Percentiles rank a stretch among this genome's conserved stretches.
These are phyloP conservation scores for Neria commutata DNA, from an alignment of 2,888 invertebrate genomes.

Conservation along the genomic window DNA sequence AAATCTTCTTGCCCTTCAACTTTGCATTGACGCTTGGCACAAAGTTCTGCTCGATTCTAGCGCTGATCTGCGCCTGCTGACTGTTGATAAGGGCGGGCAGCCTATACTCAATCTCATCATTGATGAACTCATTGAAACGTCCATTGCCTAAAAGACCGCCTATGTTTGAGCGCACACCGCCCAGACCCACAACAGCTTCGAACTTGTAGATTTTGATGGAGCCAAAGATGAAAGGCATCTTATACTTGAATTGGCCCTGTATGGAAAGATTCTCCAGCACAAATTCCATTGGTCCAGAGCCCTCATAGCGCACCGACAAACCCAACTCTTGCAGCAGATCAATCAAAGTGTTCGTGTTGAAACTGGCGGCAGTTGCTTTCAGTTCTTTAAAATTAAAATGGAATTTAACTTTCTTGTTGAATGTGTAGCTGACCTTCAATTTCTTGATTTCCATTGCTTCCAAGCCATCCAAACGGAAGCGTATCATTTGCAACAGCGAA, in stretches of 20 bases:
- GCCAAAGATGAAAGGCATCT: slow-evolving; percentile 51
- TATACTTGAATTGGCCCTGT: slow-evolving; percentile 54
- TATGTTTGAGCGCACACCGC: slow-evolving; percentile 46
- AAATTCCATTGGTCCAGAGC: slow-evolving; percentile 47
- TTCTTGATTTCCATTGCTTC: slow-evolving; percentile 47
- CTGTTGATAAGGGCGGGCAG: slow-evolving; percentile 46
- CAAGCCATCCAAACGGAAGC: slow-evolving; percentile 55
- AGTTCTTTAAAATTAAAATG: slow-evolving; percentile 43
- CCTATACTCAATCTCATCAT: slow-evolving; percentile 44
- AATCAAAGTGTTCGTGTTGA: slow-evolving; percentile 43
- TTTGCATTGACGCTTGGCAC: slow-evolving; percentile 45
- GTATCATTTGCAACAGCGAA: slow-evolving; percentile 41
- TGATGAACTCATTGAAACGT: slow-evolving; percentile 41
- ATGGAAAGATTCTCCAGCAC: slow-evolving; percentile 45
- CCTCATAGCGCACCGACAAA: slow-evolving; percentile 46
- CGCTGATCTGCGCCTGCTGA: slow-evolving; percentile 46
- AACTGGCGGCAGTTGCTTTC: slow-evolving; percentile 39
- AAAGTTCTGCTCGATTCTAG: slow-evolving; percentile 36
- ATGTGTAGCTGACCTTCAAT: slow-evolving; percentile 48
- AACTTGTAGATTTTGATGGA: slow-evolving; percentile 55
- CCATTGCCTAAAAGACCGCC: slow-evolving; percentile 54
- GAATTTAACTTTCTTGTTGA: slow-evolving; percentile 49
- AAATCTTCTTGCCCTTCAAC: slow-evolving; percentile 51
- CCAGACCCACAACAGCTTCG: slow-evolving; percentile 41
- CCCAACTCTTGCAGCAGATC: slow-evolving; percentile 45